Base-by-base conservation (phyloP, 1,140 invertebrate genomes). In the Caenorhabditis latens region DNA sequence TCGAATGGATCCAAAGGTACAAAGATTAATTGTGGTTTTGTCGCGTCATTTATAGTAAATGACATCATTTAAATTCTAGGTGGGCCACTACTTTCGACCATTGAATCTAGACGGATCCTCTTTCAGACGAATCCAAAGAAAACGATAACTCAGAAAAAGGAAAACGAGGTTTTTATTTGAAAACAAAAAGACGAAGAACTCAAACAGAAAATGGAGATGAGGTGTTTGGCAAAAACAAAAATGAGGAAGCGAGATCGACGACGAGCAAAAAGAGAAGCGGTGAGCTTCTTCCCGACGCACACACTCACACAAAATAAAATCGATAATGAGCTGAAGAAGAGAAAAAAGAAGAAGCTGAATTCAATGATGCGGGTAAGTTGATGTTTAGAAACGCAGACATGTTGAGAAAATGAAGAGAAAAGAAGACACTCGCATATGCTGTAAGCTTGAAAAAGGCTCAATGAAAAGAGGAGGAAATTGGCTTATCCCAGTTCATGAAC, bases 301-400 rank as follows among this genome's bases (percentile, higher is more conserved):
- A 46, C 42, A 24, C 46, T 50, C 71, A 79, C 46, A 79, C 43
- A 50, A 79, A 46, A 79, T 50, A 50, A 79, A 79, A 79, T 79
- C 71, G 71, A 79, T 79, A 79, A 79, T 79, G 71, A 79, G 71
- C 71, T 50, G 71, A 79, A 14, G 71, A 79, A 46, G 24, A 79
- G 71, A 79, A 58, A 53, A 53, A 58, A 71, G 65, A 71, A 71
- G 42, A 71, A 79, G 71, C 71, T 79, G 71, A 79, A 79, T 79
- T 79, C 71, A 79, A 79, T 79, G 71, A 79, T 53, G 71, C 71
- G 71, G 21, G 71, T 79, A 79, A 79, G 9, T 79, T 32, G 71
- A 50, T 71, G 71, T 42, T 48, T n/a, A 71, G 67, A 65, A 14
- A 46, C 40, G 67, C 71, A 79, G 71, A 50, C 71, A 79, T 19